Evolutionary conservation across 2,888 invertebrate genomes (phyloP).

Genomic region (Mactromeris polynyma): DNA sequence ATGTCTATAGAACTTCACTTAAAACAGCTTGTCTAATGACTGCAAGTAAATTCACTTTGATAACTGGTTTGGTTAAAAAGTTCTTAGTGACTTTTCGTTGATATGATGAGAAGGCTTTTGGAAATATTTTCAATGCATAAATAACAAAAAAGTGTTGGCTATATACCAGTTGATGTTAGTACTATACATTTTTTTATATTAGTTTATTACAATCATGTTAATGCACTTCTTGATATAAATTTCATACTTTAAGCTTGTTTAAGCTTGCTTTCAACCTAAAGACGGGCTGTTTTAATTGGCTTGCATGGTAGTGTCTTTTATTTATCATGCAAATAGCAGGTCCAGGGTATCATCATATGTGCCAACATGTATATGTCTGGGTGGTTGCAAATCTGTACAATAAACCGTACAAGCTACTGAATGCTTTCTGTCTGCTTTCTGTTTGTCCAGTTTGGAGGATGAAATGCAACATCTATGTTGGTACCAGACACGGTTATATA

Average conservation of each 20-base stretch:
- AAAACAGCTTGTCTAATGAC: not conserved
- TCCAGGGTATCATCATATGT: not conserved
- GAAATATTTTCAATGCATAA: not conserved
- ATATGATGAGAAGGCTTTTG: not conserved
- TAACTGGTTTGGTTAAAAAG: not conserved
- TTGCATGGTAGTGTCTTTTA: constrained; percentile 3
- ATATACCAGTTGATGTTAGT: not conserved
- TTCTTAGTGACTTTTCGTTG: not conserved
- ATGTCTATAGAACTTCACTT: not conserved
- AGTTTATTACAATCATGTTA: not conserved
- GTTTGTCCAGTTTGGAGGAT: not conserved
- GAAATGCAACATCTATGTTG: not conserved
- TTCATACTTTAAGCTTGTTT: not conserved
- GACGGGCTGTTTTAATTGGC: not conserved
- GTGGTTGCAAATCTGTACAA: not conserved
- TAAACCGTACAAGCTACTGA: not conserved
- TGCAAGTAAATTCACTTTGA: not conserved
- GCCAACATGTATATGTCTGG: not conserved
- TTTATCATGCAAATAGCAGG: not conserved
- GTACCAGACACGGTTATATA: not conserved
- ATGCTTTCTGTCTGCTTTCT: not conserved
- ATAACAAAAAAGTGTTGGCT: not conserved
- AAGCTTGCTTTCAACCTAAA: not conserved
- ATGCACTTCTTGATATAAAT: not conserved
- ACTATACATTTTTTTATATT: not conserved